Percentiles rank a stretch among this genome's conserved stretches.
phyloP scores from a whole-genome alignment of 1,140 invertebrate species.

The Hyles euphorbiae region DNA sequence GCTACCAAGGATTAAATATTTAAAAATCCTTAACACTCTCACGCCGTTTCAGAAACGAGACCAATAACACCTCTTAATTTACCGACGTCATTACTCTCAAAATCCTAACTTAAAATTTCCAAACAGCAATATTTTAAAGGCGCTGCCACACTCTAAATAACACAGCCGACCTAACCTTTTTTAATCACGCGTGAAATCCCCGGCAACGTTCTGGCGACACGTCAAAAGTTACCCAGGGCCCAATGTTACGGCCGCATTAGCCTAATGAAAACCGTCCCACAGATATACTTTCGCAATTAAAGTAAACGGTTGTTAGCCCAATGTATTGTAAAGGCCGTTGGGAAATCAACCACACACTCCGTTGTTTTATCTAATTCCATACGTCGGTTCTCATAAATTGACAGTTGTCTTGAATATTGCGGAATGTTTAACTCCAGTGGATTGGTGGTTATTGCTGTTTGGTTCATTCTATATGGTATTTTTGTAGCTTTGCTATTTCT shows the following conservation, averaged over 20 bases:
- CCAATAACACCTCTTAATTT: too few relatives aligned
- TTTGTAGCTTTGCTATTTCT: too few relatives aligned
- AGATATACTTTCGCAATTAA: slow-evolving; percentile 39
- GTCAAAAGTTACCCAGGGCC: slow-evolving; percentile 20
- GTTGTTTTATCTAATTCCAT: slow-evolving; percentile 29
- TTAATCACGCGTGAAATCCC: slow-evolving; percentile 9
- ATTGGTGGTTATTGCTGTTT: too few relatives aligned
- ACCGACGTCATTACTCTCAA: too few relatives aligned
- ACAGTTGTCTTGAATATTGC: slow-evolving; percentile 2
- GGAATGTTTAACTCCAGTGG: too few relatives aligned
- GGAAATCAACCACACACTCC: slow-evolving; percentile 35
- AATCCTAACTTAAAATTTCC: too few relatives aligned
- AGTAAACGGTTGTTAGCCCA: slow-evolving; percentile 27
- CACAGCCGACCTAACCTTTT: background rate
- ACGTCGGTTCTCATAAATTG: slow-evolving; percentile 15
- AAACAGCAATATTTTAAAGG: too few relatives aligned
- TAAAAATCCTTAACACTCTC: too few relatives aligned
- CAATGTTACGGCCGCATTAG: slow-evolving; percentile 26
- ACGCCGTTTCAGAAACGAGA: too few relatives aligned
- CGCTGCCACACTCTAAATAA: background rate
- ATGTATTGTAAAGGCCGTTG: slow-evolving; percentile 23
- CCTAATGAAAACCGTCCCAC: slow-evolving; percentile 31
- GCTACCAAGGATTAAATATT: too few relatives aligned
- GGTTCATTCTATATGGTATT: too few relatives aligned
- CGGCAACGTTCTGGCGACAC: slow-evolving; percentile 1